Evolutionary conservation across 2,888 invertebrate species (phyloP), one percentile per base, ranked within the genome.

Genomic region (Busseola fusca): DNA sequence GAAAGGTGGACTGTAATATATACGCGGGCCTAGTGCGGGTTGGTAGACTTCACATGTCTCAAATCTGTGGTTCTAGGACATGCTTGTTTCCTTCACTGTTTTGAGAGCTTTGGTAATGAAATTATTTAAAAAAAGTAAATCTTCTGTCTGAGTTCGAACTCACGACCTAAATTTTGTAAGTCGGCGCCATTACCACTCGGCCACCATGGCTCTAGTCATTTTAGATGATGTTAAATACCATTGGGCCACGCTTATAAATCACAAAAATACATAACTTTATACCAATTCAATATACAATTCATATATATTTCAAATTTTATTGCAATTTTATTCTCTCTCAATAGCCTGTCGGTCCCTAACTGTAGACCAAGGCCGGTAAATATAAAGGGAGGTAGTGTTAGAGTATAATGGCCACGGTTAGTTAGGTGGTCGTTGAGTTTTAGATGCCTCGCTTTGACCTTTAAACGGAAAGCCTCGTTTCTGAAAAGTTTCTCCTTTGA

Each of bases 401-500:
- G 73, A 73, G 74, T 86, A 83, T 86, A 86, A 84, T 83, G 78
- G 76, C 77, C 68, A 80, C 76, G 82, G 83, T 84, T 84, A 83
- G 87, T 80, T 81, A 86, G 81, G 81, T 82, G 86, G 79, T 83
- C 84, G 80, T 88, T 86, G 74, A 86, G 84, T 87, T 89, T 88
- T 83, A 86, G 82, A 71, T 69, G 79, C 78, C 68, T 71, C 76
- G 78, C 75, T 82, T 75, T 81, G 84, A 84, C 87, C 88, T 87
- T 84, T 85, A 82, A 84, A 84, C 79, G 83, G 80, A 81, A 76
- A 74, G 57, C 75, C 72, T 67, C 78, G 80, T 81, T 86, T 85
- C 78, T 74, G 72, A 87, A 84, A 83, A 81, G 72, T 85, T 78
- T 72, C 66, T 73, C 72, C 66, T 82, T 79, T 80, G 69, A 80